Base-by-base conservation (phyloP, 2,888 invertebrate genomes). In the Gari tellinella region DNA sequence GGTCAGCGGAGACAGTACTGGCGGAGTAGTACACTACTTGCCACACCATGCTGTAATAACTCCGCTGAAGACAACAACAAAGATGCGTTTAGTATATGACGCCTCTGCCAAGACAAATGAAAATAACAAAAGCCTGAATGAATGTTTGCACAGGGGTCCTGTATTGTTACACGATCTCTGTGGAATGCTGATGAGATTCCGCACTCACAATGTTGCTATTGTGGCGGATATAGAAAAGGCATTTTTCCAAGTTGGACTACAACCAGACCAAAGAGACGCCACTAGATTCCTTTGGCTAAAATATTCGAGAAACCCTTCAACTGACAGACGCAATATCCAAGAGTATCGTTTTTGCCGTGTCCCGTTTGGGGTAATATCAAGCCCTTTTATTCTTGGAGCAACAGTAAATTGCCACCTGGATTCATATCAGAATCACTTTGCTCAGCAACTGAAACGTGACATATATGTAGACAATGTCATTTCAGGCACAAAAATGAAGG, bases 251-350 rank as follows among this genome's bases (percentile, higher is more conserved):
- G 51, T 60, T 31, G 66, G 49, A 21, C 26, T 63, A 14, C 66
- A 72, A 46, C 40, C 56, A 48, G 26, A 48, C 23, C 48, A 72
- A 37, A 55, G 67, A 48, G 67, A 73, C 49, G 63, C 46, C 3
- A 67, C 72, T 12, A 17, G 67, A 46, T 73, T 73, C 40, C 17
- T 67, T 12, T 74, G 68, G 74, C 40, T 74, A 10, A 68, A 68
- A 23, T 53, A 74, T 38, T 46, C 19, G 51, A 31, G 57, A 19
- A 63, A 46, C 15, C 51, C 43, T 26, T 37, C 17, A 2, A 38
- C 37, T 26, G 60, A 38, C 19, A 52, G 26, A 25, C 31, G 19
- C 7, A 38, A 62, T 48, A 49, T 62, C 15, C 56, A 68, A 45
- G 55, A 45, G 31, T 57, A 51, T 37, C 40, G 68, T 2, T 62